These are phyloP conservation scores for Zaprionus nigranus DNA, from an alignment of 1,140 invertebrate genomes.

Conservation along the genomic window DNA sequence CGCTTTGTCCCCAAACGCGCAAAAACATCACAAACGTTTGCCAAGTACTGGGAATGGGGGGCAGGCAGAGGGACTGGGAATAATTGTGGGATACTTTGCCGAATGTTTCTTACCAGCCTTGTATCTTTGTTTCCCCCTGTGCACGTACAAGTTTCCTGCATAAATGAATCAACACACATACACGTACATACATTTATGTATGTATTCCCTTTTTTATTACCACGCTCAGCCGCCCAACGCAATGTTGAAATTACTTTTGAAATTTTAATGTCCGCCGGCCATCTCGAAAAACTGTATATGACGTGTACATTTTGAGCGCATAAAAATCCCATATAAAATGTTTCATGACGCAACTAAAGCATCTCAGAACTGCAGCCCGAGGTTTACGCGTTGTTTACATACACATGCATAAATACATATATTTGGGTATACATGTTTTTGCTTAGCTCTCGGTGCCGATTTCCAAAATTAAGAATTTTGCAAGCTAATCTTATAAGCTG, in stretches of 20 bases:
- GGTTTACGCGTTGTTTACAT: neutral
- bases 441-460: slow-evolving; percentile 5
- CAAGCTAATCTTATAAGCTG: slow-evolving; percentile 22
- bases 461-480: slow-evolving; percentile 6
- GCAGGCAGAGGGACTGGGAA: neutral
- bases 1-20: slow-evolving; percentile 47
- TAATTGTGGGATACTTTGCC: slow-evolving; percentile 25
- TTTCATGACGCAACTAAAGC: slow-evolving; percentile 26
- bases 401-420: slow-evolving; percentile 3
- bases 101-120: slow-evolving; percentile 14
- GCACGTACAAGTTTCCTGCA: slow-evolving; percentile 28
- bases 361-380: neutral
- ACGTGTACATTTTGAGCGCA: slow-evolving; percentile 2
- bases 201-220: slow-evolving; percentile 32
- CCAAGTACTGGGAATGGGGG: neutral
- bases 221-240: slow-evolving; percentile 19
- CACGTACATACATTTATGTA: neutral
- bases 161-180: slow-evolving; percentile 5
- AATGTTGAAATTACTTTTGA: slow-evolving; percentile 66
- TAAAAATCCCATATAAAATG: slow-evolving; percentile 10
- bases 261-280: slow-evolving; percentile 56
- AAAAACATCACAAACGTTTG: slow-evolving; percentile 35
- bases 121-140: slow-evolving; percentile 22
- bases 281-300: slow-evolving; percentile 31
- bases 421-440: slow-evolving; percentile 17